phyloP scores from a whole-genome alignment of 2,888 invertebrate species.

The Drosophila yooni region DNA sequence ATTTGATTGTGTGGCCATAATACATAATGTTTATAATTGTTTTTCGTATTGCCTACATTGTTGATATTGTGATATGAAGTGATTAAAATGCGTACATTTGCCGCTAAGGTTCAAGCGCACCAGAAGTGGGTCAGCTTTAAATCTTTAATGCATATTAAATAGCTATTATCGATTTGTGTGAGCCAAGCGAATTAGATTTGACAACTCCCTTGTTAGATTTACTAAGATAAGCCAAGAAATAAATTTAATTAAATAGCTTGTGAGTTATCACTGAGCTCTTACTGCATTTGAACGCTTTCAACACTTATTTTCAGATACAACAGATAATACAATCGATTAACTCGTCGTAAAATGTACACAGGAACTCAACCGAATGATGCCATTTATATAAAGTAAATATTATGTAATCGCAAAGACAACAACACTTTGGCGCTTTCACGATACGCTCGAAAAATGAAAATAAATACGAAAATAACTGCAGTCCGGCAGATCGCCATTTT shows the following conservation, averaged over 20 bases:
- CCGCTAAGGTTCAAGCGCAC: not conserved
- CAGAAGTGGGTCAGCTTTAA: slow-evolving; percentile 1
- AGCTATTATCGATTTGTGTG: not conserved
- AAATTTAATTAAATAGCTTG: not conserved
- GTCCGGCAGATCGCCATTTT: slow-evolving; percentile 55
- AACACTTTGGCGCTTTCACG: slow-evolving; percentile 63
- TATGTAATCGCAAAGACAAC: slow-evolving; percentile 51
- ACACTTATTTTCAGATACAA: not conserved
- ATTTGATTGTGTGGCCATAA: slow-evolving; percentile 10
- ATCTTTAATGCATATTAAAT: not conserved
- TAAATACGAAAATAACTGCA: slow-evolving; percentile 54
- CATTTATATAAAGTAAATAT: slow-evolving; percentile 58
- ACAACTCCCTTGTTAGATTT: not conserved
- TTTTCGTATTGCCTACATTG: slow-evolving; percentile 15
- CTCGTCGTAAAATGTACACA: slow-evolving; percentile 15
- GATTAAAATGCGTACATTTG: slow-evolving; percentile 7
- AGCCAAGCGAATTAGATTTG: not conserved
- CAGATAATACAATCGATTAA: slow-evolving; percentile 20
- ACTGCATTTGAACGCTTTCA: not conserved
- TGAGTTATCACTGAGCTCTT: not conserved
- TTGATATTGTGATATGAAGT: slow-evolving; percentile 4
- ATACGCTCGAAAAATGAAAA: slow-evolving; percentile 67
- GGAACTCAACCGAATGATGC: slow-evolving; percentile 35
- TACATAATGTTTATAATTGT: slow-evolving; percentile 59
- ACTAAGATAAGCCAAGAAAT: not conserved